phyloP scores from a whole-genome alignment of 2,113 vertebrate genomes.

The Cariama cristata region DNA sequence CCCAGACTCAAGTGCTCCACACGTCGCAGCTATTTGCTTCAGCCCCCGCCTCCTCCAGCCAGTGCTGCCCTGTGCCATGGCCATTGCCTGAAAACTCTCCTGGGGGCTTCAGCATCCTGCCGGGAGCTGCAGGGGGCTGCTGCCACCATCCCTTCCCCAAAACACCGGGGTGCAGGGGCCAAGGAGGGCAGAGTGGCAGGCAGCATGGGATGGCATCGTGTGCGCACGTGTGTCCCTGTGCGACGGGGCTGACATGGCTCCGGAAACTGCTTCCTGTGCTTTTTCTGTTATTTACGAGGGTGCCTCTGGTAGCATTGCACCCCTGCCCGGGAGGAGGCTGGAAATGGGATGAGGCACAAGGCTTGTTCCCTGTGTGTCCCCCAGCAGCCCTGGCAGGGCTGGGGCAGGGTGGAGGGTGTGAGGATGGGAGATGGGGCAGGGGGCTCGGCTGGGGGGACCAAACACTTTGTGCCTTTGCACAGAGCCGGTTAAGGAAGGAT shows the following conservation, averaged over 20 bases:
- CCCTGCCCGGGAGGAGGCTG: background rate
- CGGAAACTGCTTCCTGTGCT: accelerated
- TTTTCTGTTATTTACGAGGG: background rate
- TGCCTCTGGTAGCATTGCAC: background rate
- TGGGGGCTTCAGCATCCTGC: background rate
- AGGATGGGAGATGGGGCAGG: no score
- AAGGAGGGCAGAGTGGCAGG: background rate
- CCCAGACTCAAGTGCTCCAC: background rate
- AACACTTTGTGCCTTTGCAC: accelerated
- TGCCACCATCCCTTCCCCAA: background rate
- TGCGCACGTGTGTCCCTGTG: accelerated
- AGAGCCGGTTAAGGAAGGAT: accelerated
- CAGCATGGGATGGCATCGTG: accelerated
- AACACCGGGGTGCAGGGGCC: accelerated
- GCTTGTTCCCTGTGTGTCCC: background rate
- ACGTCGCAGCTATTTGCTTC: background rate
- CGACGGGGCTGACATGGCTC: accelerated
- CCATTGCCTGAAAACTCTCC: background rate
- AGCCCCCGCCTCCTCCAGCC: accelerated
- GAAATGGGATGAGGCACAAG: background rate
- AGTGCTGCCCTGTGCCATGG: accelerated
- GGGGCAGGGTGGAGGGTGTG: background rate
- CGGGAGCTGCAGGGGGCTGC: background rate
- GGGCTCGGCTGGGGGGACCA: accelerated
- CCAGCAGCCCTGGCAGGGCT: background rate